Base-by-base conservation (phyloP, 2,888 invertebrate species). In the Apamea epomidion region DNA sequence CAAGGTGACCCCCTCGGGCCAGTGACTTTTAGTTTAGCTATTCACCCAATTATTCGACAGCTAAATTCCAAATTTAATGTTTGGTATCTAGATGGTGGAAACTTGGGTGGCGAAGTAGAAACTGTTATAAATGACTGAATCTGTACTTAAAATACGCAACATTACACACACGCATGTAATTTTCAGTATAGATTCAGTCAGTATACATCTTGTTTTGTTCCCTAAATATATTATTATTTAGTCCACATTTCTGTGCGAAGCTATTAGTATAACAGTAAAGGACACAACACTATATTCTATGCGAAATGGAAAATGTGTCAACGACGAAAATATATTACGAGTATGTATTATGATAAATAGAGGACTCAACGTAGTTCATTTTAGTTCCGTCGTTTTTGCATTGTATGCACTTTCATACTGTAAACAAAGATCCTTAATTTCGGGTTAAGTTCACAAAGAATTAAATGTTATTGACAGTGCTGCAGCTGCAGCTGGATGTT, bases 401-500 rank as follows among this genome's bases (percentile, higher is more conserved):
- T 70, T 69, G 29, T 69, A 77, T 87, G 78, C 79, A 37, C 29
- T 72, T 71, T 77, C 62, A 65, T 64, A 76, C 1, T 54, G 48
- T 80, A 71, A 81, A 85, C 78, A 82, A 64, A 62, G 32, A 54
- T 71, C 67, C 69, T 70, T 78, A 69, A 87, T 74, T 84, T 81
- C 37, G 72, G 64, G 54, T 48, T 74, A 76, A 79, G 70, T 82
- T 75, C 42, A 79, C 83, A 80, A 88, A 82, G 80, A 86, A 84
- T 78, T 79, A 86, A 82, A 88, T 86, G 79, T 82, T 82, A 88
- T 88, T 86, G 84, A 88, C 78, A 81, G 37, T 70, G 54, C 85
- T 69, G 79, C 79, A 79, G 65, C 60, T 75, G 37, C 37, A 82
- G 85, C 79, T 85, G 84, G 64, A 42, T 45, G 74, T 84, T 64